Evolutionary conservation across 2,797 vertebrate species (phyloP), one percentile per base, ranked within the genome.

Genomic region (Aselliscus stoliczkanus): DNA sequence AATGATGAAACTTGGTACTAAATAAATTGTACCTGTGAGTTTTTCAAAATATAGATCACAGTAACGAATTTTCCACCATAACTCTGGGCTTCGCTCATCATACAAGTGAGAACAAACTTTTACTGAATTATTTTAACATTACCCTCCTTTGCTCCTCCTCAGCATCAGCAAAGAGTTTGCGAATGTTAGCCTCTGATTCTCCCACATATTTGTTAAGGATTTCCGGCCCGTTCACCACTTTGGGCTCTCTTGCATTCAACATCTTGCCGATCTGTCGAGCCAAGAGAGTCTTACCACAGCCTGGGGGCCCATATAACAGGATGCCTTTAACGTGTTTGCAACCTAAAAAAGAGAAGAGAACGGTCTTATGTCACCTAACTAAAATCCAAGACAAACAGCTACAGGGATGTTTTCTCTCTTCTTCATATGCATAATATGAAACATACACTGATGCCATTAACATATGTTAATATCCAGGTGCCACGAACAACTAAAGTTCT

Each of bases 271-370:
- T 99, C 98, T 99, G 99, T 88, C 99, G 98, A 2, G 99, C 99
- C 99, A 99, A 99, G 56, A 99, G 99, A 0, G 99, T 99, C 97
- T 99, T 99, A 93, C 99, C 99, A 44, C 99, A 99, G 80, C 99
- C 99, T 5, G 99, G 99, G 9, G 99, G 99, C 0, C 99, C 99
- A 0, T 99, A 99, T 39, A 99, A 98, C 77, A 99, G 94, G 95
- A 99, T 99, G 72, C 99, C 99, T 98, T 99, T 99, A 94, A 99
- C 99, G 21, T 99, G 99, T 90, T 99, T 99, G 98, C 99, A 99
- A 56, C 99, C 99, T 99, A 91, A 67, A 95, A 85, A 39, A 50
- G 44, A 95, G 90, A 91, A 85, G 56, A 76, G 69, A 82, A 83
- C 15, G 93, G 50, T 54, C 34, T 87, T 89, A 83, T 0, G 52